These are phyloP conservation scores for Apostichopus parvimensis DNA, from an alignment of 35 echinoderm and acorn worm genomes.

Conservation along the genomic window DNA sequence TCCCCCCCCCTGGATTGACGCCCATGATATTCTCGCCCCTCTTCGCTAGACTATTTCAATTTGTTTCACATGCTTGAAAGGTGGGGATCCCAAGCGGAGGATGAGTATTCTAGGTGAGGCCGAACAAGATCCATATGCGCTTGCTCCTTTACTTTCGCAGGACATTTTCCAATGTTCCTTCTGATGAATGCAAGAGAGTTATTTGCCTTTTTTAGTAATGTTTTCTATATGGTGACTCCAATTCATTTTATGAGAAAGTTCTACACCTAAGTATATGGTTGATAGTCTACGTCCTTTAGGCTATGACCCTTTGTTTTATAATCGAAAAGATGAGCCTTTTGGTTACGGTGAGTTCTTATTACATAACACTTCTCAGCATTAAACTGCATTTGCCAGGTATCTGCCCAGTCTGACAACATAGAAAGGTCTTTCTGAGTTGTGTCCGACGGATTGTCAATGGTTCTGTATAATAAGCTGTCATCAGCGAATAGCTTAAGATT, in stretches of 20 bases:
- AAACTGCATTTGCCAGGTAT: not conserved
- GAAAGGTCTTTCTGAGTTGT: constrained; percentile 5
- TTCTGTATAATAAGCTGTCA: constrained; percentile 71
- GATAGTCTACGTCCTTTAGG: not conserved
- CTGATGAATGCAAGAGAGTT: not conserved
- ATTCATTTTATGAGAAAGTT: not conserved
- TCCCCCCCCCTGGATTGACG: too few species aligned
- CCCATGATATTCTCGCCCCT: too few species aligned
- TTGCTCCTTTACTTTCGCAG: too few species aligned
- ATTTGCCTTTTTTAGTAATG: not conserved
- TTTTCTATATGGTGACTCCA: not conserved
- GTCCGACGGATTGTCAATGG: constrained; percentile 45
- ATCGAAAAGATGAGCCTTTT: not conserved
- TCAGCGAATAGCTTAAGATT: constrained; percentile 72
- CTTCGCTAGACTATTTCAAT: too few species aligned
- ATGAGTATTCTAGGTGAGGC: too few species aligned
- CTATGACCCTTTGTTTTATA: not conserved
- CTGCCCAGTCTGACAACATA: not conserved
- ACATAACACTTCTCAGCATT: constrained; percentile 48
- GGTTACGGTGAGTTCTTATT: constrained; percentile 40
- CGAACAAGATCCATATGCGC: too few species aligned
- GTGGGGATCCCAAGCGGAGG: too few species aligned
- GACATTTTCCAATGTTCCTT: not conserved
- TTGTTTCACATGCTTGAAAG: too few species aligned
- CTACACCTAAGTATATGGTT: not conserved